phyloP scores from a whole-genome alignment of 2,797 vertebrate species.

The Siniperca obscura region DNA sequence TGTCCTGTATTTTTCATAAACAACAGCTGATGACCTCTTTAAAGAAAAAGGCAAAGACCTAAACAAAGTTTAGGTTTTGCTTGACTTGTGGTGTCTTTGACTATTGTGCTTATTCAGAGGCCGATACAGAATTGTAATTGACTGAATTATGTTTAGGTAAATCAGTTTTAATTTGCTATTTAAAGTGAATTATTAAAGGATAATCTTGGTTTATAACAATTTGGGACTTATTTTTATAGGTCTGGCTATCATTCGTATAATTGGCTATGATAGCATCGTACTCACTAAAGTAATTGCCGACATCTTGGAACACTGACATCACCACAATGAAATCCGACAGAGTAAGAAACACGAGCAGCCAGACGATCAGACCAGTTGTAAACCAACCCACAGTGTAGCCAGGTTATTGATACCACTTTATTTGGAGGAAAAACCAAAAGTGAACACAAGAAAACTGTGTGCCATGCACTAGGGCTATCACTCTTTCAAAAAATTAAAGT shows the following conservation, averaged over 20 bases:
- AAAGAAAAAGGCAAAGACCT: conserved; percentile 11
- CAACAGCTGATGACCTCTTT: conserved; percentile 56
- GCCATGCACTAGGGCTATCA: not conserved
- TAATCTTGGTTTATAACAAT: conserved; percentile 5
- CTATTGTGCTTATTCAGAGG: conserved; percentile 25
- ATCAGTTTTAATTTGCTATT: conserved; percentile 25
- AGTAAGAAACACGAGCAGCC: conserved; percentile 6
- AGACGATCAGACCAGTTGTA: conserved; percentile 1
- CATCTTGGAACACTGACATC: conserved; percentile 8
- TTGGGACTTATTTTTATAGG: conserved; percentile 22
- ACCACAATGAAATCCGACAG: not conserved
- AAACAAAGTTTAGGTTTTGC: conserved; percentile 29
- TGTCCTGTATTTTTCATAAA: conserved; percentile 60
- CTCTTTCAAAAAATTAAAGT: not conserved
- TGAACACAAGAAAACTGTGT: not conserved
- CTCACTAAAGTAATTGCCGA: conserved; percentile 1
- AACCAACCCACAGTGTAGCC: conserved; percentile 8
- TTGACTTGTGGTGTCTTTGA: conserved; percentile 49
- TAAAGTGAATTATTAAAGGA: conserved; percentile 34
- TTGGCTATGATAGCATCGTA: not conserved
- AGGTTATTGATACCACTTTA: not conserved
- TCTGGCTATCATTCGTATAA: not conserved
- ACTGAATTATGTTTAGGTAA: conserved; percentile 15
- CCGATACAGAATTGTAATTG: conserved; percentile 31
- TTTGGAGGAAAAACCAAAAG: not conserved